Percentiles rank a stretch among this genome's conserved stretches.
Conservation (phyloP, 1,140 invertebrate species). For the Micrasema longulum region DNA sequence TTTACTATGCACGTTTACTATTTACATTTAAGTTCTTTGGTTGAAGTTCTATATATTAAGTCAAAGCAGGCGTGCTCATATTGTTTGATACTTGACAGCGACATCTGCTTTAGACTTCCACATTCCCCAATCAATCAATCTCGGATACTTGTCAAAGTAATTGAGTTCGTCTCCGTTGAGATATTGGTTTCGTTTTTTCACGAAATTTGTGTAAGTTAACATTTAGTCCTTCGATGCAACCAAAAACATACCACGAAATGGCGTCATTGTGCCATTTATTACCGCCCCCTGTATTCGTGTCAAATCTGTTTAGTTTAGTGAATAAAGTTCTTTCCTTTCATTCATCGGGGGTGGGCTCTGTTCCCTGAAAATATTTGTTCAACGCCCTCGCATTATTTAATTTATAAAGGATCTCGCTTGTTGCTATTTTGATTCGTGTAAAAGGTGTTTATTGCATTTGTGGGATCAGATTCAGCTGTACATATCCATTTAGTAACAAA, state of each 20-base stretch:
- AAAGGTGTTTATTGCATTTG: slow-evolving; percentile 30
- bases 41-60: no score
- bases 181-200: no score
- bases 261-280: slow-evolving; percentile 21
- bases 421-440: slow-evolving; percentile 35
- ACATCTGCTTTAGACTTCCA: no score
- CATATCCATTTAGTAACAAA: no score
- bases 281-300: slow-evolving; percentile 8
- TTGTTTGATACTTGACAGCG: no score
- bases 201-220: not conserved
- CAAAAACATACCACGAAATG: not conserved
- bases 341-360: slow-evolving; percentile 1
- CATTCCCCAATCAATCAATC: no score
- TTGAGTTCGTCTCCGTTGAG: no score
- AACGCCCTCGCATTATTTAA: not conserved
- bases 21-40: no score
- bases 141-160: no score
- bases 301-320: slow-evolving; percentile 18
- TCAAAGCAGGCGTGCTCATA: no score
- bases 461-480: not conserved
- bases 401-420: not conserved
- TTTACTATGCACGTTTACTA: no score
- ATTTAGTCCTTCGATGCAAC: not conserved
- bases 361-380: slow-evolving; percentile 4
- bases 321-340: slow-evolving; percentile 21